phyloP scores from a whole-genome alignment of 2,888 invertebrate species.

The Podabrus alpinus region DNA sequence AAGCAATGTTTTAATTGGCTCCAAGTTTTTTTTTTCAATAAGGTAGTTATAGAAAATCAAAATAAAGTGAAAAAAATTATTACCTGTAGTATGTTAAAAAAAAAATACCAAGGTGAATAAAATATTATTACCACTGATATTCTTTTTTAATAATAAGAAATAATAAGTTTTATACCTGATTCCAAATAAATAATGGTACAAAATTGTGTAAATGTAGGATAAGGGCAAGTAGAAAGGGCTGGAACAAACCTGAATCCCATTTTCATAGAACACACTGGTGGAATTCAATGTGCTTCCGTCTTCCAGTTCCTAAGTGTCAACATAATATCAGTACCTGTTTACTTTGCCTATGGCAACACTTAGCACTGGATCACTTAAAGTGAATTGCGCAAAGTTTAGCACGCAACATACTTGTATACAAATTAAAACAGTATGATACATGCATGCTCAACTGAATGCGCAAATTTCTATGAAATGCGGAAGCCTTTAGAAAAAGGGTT shows the following conservation, averaged over 20 bases:
- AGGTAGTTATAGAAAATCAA: background rate
- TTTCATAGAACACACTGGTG: constrained; percentile 53
- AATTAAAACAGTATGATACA: background rate
- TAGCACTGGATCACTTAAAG: constrained; percentile 45
- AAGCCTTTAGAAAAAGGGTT: constrained; percentile 56
- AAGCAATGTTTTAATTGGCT: background rate
- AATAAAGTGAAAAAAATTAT: background rate
- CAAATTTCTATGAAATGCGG: constrained; percentile 42
- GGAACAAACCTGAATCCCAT: constrained; percentile 55
- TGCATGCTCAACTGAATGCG: constrained; percentile 21
- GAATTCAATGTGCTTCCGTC: constrained; percentile 53
- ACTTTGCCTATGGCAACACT: constrained; percentile 49
- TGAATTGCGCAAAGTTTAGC: constrained; percentile 18
- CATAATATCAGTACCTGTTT: constrained; percentile 44
- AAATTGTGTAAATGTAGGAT: constrained; percentile 23
- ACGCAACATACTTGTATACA: constrained; percentile 6
- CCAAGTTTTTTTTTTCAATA: background rate
- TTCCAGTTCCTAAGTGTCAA: constrained; percentile 56
- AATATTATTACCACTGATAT: background rate
- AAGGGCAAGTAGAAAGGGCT: constrained; percentile 48
- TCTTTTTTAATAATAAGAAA: background rate
- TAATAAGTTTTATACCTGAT: constrained; percentile 19
- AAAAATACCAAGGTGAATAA: background rate
- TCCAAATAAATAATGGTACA: constrained; percentile 23
- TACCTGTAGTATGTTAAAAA: background rate